Evolutionary conservation across 2,888 invertebrate species (phyloP).

Genomic region (Parascotia fuliginaria): DNA sequence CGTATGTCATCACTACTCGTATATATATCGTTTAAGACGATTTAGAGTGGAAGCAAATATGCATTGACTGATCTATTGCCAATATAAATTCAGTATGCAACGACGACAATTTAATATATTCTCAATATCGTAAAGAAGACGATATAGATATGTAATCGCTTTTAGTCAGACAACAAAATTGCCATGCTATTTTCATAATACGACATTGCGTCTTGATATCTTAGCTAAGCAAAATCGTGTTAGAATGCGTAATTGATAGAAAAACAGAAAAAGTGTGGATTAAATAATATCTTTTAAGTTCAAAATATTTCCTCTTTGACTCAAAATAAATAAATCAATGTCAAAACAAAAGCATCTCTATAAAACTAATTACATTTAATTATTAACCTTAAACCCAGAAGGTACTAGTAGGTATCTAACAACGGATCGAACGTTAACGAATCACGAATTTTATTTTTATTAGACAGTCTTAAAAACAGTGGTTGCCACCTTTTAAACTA

Average conservation of each 20-base stretch:
- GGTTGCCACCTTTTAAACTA: not conserved
- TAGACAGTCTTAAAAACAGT: not conserved
- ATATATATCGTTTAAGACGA: constrained; percentile 5
- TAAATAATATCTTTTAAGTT: too few relatives aligned
- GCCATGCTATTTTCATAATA: constrained; percentile 15
- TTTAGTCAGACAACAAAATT: constrained; percentile 26
- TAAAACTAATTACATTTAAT: too few relatives aligned
- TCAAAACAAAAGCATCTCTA: too few relatives aligned
- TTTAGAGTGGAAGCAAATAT: too few relatives aligned
- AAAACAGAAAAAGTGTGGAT: not conserved
- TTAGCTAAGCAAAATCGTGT: not conserved
- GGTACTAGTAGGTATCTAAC: too few relatives aligned
- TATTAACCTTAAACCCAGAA: too few relatives aligned
- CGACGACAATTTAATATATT: constrained; percentile 21
- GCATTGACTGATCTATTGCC: constrained; percentile 9
- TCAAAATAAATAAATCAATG: too few relatives aligned
- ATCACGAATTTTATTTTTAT: not conserved
- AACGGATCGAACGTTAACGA: not conserved
- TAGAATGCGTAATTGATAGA: not conserved
- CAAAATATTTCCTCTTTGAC: too few relatives aligned
- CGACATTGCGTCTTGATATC: constrained; percentile 2
- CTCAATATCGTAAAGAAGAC: constrained; percentile 2
- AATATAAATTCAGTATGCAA: constrained; percentile 29
- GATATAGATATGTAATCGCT: constrained; percentile 10
- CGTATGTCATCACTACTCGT: constrained; percentile 4